Conservation (phyloP, 2,888 invertebrate genomes). For the Harpalus rubripes region DNA sequence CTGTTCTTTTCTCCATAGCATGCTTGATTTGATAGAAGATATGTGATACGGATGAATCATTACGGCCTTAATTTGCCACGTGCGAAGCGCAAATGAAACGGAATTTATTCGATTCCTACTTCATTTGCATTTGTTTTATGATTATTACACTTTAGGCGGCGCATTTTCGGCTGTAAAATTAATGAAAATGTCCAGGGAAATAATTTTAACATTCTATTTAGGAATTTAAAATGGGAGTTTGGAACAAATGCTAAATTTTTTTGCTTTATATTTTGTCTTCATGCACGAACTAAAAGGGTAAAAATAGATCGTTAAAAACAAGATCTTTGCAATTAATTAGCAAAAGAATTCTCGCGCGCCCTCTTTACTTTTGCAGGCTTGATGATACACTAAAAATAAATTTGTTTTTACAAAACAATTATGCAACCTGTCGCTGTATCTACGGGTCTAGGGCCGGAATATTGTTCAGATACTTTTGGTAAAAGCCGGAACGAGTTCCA, state of each 20-base stretch:
- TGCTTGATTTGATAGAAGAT: slow-evolving; percentile 39
- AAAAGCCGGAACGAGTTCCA: too few relatives aligned
- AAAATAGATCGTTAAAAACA: slow-evolving; percentile 6
- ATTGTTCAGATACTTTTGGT: too few relatives aligned
- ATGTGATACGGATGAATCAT: slow-evolving; percentile 48
- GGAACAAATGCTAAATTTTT: neutral
- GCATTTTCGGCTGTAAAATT: neutral
- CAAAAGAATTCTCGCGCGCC: slow-evolving; percentile 4
- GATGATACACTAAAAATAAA: too few relatives aligned
- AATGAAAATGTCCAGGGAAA: slow-evolving; percentile 24
- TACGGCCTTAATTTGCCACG: slow-evolving; percentile 37
- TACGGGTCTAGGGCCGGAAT: too few relatives aligned
- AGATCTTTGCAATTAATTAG: slow-evolving; percentile 3
- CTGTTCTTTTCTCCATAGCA: slow-evolving; percentile 6
- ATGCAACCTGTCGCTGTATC: too few relatives aligned
- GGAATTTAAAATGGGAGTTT: slow-evolving; percentile 9
- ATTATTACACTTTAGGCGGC: slow-evolving; percentile 15
- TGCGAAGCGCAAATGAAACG: slow-evolving; percentile 21
- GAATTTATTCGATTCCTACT: slow-evolving; percentile 16
- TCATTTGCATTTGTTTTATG: slow-evolving; percentile 34
- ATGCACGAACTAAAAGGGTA: neutral
- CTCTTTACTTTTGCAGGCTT: neutral
- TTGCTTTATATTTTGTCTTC: neutral
- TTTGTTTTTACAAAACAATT: too few relatives aligned
- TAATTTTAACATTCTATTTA: slow-evolving; percentile 32